Evolutionary conservation across 2,888 invertebrate species (phyloP).

Genomic region (Rotaria magnacalcarata): DNA sequence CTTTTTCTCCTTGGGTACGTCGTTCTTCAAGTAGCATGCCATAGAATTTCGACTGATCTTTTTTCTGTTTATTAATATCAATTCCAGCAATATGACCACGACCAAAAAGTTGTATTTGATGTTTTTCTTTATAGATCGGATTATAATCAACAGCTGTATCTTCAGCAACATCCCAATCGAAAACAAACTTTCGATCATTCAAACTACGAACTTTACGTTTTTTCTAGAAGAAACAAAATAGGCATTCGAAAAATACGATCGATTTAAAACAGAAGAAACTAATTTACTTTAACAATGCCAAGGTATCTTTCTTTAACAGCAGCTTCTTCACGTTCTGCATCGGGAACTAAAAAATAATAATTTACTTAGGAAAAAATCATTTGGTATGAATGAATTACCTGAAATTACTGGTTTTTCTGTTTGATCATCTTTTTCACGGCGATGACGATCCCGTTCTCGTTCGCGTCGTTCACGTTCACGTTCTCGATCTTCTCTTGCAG

Average conservation of each 20-base stretch:
- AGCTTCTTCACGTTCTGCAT: conserved; percentile 84
- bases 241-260: background rate
- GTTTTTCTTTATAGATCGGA: conserved; percentile 86
- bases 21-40: conserved; percentile 87
- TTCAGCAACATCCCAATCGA: conserved; percentile 99
- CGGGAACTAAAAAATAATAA: conserved; percentile 63
- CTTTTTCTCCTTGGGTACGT: conserved; percentile 89
- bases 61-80: conserved; percentile 57
- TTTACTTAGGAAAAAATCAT: too few relatives aligned
- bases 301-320: conserved; percentile 92
- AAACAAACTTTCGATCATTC: conserved; percentile 97
- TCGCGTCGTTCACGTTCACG: conserved; percentile 47
- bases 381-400: conserved; percentile 34
- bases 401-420: conserved; percentile 47
- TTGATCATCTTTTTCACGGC: conserved; percentile 51
- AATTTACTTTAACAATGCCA: conserved; percentile 71
- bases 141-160: conserved; percentile 98
- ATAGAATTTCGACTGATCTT: conserved; percentile 94
- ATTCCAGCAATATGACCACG: conserved; percentile 65
- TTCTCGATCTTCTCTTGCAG: conserved; percentile 48
- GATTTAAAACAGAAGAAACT: background rate
- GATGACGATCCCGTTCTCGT: conserved; percentile 48
- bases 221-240: conserved; percentile 49
- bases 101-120: conserved; percentile 83
- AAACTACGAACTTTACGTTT: conserved; percentile 83